These are phyloP conservation scores for Triplophysa dalaica DNA, from an alignment of 2,113 vertebrate genomes.

Conservation along the genomic window DNA sequence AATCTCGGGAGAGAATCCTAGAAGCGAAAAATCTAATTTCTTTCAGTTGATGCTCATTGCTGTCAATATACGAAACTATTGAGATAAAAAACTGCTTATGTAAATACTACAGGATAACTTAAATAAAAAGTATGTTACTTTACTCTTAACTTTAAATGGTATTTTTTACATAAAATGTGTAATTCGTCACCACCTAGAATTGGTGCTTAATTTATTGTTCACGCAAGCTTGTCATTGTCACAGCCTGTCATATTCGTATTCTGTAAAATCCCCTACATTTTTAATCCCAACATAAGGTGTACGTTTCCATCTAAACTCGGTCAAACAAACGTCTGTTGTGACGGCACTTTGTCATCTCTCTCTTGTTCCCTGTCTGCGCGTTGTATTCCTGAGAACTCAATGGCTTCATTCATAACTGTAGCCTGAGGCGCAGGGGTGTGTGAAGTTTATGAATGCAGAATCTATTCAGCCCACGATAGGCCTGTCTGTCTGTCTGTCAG, in stretches of 20 bases:
- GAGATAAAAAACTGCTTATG: too few species aligned
- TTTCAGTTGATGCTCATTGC: too few species aligned
- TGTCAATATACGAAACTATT: too few species aligned
- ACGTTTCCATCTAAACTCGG: not conserved
- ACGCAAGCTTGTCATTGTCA: not conserved
- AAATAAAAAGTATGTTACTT: too few species aligned
- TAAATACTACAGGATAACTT: too few species aligned
- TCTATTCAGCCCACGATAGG: slow-evolving; percentile 39
- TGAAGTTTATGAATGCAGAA: slow-evolving; percentile 47
- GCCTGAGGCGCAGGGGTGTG: slow-evolving; percentile 38
- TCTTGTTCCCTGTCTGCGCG: not conserved
- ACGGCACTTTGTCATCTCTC: not conserved
- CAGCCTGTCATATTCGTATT: not conserved
- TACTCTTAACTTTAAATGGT: too few species aligned
- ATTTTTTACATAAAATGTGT: too few species aligned
- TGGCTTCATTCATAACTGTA: slow-evolving; percentile 52
- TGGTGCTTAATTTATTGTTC: not conserved
- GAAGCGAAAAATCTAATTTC: too few species aligned
- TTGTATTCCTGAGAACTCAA: slow-evolving; percentile 49
- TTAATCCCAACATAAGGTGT: not conserved
- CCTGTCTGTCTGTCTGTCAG: slow-evolving; percentile 32
- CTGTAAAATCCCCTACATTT: slow-evolving; percentile 1
- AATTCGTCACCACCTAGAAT: too few species aligned
- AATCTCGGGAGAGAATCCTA: too few species aligned
- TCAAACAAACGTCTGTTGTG: not conserved